Percentiles rank a stretch among this genome's conserved stretches.
Conservation (phyloP, 2,888 invertebrate species). For the Scaptomyza flava region DNA sequence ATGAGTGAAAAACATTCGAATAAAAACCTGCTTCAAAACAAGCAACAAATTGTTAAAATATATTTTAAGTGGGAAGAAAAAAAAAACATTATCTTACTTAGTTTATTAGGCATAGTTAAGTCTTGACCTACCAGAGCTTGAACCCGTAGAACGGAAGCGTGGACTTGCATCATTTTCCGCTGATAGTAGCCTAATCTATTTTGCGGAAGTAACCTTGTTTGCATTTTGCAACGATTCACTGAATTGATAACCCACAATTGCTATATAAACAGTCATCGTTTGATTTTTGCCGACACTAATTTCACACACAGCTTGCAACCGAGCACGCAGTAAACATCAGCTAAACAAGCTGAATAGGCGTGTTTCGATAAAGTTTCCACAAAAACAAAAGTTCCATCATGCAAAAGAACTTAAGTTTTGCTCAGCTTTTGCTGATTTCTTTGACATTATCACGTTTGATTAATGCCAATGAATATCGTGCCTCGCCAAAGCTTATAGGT, state of each 20-base stretch:
- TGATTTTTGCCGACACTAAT: constrained; percentile 25
- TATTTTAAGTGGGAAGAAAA: neutral
- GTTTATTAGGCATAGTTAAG: neutral
- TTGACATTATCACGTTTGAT: neutral
- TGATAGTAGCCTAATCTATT: constrained; percentile 49
- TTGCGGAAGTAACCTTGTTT: constrained; percentile 59
- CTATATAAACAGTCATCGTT: constrained; percentile 47
- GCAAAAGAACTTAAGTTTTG: neutral
- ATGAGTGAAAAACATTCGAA: constrained; percentile 39
- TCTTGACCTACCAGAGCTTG: constrained; percentile 45
- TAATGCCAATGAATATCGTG: constrained; percentile 48
- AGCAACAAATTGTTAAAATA: constrained; percentile 9
- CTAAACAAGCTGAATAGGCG: constrained; percentile 55
- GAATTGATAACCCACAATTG: constrained; percentile 48
- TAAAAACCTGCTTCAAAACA: constrained; percentile 51
- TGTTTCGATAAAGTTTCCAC: constrained; percentile 38
- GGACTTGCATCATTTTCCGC: constrained; percentile 18
- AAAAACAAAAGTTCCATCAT: neutral
- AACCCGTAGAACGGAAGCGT: constrained; percentile 54
- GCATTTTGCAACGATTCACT: constrained; percentile 35
- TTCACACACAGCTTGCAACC: constrained; percentile 34
- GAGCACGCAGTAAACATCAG: constrained; percentile 67
- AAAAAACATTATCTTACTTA: neutral
- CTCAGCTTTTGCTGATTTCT: constrained; percentile 23
- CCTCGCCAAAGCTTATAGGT: constrained; percentile 67